These are phyloP conservation scores for Phaenicophaeus curvirostris DNA, from an alignment of 2,797 vertebrate genomes.

Conservation along the genomic window DNA sequence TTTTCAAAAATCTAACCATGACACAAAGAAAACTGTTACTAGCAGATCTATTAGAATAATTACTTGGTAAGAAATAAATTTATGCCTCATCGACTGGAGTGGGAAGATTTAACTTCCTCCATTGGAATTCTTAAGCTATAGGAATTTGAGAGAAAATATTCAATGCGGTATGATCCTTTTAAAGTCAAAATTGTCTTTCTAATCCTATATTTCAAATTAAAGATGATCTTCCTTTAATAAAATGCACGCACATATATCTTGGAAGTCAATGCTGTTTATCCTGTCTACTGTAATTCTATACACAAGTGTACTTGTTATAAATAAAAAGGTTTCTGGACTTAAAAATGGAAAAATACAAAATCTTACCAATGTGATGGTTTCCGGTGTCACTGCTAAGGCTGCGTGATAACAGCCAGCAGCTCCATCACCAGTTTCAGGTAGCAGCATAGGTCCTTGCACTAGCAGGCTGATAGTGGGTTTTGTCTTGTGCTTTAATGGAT, in stretches of 20 bases:
- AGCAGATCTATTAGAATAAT: not conserved
- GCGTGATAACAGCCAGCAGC: not conserved
- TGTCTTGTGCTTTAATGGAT: conserved; percentile 22
- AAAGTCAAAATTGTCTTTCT: conserved; percentile 9
- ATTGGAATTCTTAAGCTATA: not conserved
- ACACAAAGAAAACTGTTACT: not conserved
- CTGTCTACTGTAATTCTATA: not conserved
- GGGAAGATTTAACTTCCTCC: not conserved
- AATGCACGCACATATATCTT: not conserved
- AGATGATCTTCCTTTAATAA: not conserved
- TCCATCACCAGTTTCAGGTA: not conserved
- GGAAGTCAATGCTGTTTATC: not conserved
- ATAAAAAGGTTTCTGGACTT: not conserved
- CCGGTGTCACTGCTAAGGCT: not conserved
- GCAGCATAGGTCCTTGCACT: conserved; percentile 4
- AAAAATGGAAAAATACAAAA: not conserved
- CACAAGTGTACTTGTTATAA: not conserved
- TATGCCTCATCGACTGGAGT: not conserved
- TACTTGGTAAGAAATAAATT: not conserved
- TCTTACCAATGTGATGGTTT: not conserved
- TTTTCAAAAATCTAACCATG: not conserved
- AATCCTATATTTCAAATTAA: conserved; percentile 14
- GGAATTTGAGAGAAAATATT: conserved; percentile 17
- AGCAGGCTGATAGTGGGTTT: not conserved
- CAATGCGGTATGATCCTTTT: not conserved